A percentile compares a stretch with the other conserved stretches of the same genome.
phyloP scores from a whole-genome alignment of 2,888 invertebrate species.

The Calephelis perditalis region DNA sequence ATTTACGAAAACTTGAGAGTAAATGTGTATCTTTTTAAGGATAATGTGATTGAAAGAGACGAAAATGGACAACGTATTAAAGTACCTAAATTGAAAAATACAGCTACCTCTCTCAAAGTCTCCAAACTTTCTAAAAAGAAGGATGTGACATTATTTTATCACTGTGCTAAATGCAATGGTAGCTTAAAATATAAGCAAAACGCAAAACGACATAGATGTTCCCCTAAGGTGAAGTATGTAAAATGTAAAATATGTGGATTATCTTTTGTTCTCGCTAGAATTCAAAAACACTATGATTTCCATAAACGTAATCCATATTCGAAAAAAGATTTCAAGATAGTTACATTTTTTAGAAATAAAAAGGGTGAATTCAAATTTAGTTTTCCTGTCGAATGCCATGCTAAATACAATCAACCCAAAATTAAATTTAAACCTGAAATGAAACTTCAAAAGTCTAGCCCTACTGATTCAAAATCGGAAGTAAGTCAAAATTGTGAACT shows the following conservation, averaged over 20 bases:
- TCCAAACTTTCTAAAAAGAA: neutral
- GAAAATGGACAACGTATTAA: neutral
- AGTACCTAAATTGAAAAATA: neutral
- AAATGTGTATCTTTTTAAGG: neutral
- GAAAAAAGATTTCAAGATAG: constrained; percentile 14
- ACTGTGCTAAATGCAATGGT: constrained; percentile 18
- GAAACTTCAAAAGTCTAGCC: neutral
- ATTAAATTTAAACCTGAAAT: constrained; percentile 1
- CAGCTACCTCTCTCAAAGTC: neutral
- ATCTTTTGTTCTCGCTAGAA: constrained; percentile 11
- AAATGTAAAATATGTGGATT: constrained; percentile 20
- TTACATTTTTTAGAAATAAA: constrained; percentile 13
- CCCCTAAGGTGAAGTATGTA: neutral
- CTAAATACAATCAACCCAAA: neutral
- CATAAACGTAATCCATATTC: constrained; percentile 18
- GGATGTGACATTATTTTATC: constrained; percentile 14
- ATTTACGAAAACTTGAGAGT: neutral
- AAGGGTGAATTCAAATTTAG: neutral
- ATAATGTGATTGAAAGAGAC: neutral
- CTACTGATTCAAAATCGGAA: neutral
- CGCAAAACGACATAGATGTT: constrained; percentile 17
- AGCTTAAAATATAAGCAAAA: constrained; percentile 15
- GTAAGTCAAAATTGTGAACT: neutral
- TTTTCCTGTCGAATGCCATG: neutral
- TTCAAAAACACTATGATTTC: constrained; percentile 11